Conservation (phyloP, 2,888 invertebrate genomes). For the Pomacea canaliculata region DNA sequence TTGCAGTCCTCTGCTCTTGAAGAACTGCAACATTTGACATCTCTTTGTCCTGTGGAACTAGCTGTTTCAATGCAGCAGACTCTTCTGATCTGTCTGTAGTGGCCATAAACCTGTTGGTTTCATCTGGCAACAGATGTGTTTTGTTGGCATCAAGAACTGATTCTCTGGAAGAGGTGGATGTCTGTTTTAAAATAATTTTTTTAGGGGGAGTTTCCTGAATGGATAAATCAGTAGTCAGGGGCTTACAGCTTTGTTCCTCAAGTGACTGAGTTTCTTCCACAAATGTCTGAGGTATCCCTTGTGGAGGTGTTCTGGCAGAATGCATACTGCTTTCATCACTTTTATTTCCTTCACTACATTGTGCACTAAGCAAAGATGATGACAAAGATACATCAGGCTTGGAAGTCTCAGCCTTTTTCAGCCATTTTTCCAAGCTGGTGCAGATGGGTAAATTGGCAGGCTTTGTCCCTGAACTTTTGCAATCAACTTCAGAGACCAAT, state of each 20-base stretch:
- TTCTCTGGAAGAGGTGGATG: no score
- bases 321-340: neutral
- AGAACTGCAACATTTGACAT: neutral
- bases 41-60: neutral
- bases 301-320: neutral
- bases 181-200: neutral
- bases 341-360: neutral
- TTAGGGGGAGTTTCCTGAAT: constrained; percentile 54
- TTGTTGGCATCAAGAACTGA: no score
- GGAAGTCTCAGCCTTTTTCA: constrained; percentile 43
- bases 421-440: constrained; percentile 45
- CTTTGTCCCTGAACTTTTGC: constrained; percentile 29
- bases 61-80: neutral
- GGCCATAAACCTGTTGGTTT: no score
- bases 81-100: no score
- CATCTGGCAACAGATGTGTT: no score
- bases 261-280: constrained; percentile 62
- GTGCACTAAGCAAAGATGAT: neutral
- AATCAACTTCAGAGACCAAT: constrained; percentile 35
- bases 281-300: constrained; percentile 36
- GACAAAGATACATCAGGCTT: neutral
- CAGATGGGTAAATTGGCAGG: constrained; percentile 15
- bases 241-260: constrained; percentile 33
- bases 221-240: constrained; percentile 18
- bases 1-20: no score